A percentile compares a stretch with the other conserved stretches of the same genome.
Conservation (phyloP, 2,888 invertebrate species). For the Euproctis similis region DNA sequence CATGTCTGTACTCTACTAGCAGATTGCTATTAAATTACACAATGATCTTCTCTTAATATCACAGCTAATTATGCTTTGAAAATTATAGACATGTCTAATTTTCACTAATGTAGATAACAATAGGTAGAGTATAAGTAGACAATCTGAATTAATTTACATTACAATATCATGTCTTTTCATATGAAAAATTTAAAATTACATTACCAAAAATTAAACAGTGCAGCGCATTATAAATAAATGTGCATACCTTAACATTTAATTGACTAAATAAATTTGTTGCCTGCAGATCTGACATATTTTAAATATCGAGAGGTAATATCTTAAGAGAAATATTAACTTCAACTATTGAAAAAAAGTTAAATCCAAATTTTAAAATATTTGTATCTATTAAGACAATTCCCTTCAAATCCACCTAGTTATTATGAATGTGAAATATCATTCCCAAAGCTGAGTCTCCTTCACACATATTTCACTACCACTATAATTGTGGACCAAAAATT, state of each 20-base stretch:
- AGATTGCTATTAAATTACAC: constrained; percentile 73
- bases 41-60: constrained; percentile 74
- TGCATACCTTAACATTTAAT: constrained; percentile 77
- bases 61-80: constrained; percentile 77
- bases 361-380: constrained; percentile 72
- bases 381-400: constrained; percentile 71
- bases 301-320: constrained; percentile 77
- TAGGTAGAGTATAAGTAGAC: constrained; percentile 74
- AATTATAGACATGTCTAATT: constrained; percentile 76
- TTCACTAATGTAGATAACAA: constrained; percentile 76
- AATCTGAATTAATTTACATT: constrained; percentile 76
- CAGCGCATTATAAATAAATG: constrained; percentile 77
- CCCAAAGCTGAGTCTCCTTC: constrained; percentile 72
- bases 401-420: constrained; percentile 73
- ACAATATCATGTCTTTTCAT: constrained; percentile 77
- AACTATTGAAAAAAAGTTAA: constrained; percentile 75
- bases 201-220: constrained; percentile 76
- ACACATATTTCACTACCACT: constrained; percentile 74
- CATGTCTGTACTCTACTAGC: constrained; percentile 71
- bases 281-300: constrained; percentile 76
- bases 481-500: constrained; percentile 59
- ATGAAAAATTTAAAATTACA: constrained; percentile 73
- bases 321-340: constrained; percentile 74
- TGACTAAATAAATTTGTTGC: constrained; percentile 78
- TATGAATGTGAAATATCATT: constrained; percentile 71